phyloP scores from a whole-genome alignment of 2,797 vertebrate species.

The Psittacula echo region DNA sequence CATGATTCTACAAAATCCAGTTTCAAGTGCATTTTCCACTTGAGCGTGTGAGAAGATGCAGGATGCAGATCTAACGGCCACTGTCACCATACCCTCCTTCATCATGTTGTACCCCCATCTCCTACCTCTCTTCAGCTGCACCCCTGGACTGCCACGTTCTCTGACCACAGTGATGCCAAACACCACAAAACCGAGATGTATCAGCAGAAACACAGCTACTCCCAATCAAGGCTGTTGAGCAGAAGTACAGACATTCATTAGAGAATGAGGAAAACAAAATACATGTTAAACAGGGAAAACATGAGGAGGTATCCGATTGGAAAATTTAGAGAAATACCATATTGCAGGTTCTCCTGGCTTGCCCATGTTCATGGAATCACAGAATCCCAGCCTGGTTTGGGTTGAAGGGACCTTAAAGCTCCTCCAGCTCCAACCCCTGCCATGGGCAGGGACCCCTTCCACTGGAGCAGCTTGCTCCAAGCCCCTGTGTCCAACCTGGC shows the following conservation, averaged over 20 bases:
- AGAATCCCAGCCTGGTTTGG: too few species aligned
- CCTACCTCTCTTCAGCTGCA: background rate
- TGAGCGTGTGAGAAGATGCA: background rate
- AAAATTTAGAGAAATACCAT: background rate
- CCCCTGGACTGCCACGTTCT: background rate
- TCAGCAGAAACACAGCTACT: background rate
- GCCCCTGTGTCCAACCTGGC: too few species aligned
- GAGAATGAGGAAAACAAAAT: background rate
- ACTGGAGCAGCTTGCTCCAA: too few species aligned
- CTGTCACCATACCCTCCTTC: background rate
- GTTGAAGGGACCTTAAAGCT: too few species aligned
- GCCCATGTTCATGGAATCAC: fast-evolving
- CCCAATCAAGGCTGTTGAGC: background rate
- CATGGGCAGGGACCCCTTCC: too few species aligned
- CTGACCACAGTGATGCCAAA: background rate
- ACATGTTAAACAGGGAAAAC: background rate
- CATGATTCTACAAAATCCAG: too few species aligned
- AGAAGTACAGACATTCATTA: background rate
- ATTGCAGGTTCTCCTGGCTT: background rate
- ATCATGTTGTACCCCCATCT: background rate
- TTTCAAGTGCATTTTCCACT: background rate
- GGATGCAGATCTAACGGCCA: background rate
- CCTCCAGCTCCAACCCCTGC: too few species aligned
- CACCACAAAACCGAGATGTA: background rate
- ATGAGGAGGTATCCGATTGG: background rate